Percentiles rank a stretch among this genome's conserved stretches.
These are phyloP conservation scores for Sarcophaga variegata DNA, from an alignment of 2,888 invertebrate species.

Conservation along the genomic window DNA sequence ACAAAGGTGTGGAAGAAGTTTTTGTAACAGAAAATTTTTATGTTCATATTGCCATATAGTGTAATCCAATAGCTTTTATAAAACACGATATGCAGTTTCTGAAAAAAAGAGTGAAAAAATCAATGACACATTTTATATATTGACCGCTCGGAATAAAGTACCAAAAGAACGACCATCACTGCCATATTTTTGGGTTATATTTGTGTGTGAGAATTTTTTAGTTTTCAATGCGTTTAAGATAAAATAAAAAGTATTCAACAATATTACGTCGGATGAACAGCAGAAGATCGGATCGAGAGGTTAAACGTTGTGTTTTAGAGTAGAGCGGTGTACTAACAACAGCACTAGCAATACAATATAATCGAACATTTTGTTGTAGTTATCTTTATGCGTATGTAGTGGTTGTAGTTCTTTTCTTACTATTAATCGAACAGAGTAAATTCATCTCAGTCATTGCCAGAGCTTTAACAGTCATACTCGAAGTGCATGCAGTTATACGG, in stretches of 20 bases:
- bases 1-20: no score
- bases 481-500: constrained; percentile 51
- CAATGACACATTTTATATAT: no score
- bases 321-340: not conserved
- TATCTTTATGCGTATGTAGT: constrained; percentile 21
- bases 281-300: constrained; percentile 31
- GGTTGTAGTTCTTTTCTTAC: constrained; percentile 4
- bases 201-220: constrained; percentile 24
- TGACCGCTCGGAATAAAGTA: not conserved
- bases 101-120: no score
- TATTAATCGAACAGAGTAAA: constrained; percentile 39
- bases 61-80: no score
- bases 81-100: no score
- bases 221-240: constrained; percentile 55
- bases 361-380: not conserved
- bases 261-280: constrained; percentile 39
- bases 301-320: constrained; percentile 16
- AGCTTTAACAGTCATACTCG: constrained; percentile 67
- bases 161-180: not conserved
- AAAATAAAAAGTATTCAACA: constrained; percentile 40
- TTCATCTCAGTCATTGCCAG: constrained; percentile 70
- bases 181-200: not conserved
- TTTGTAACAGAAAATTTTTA: no score
- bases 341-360: not conserved
- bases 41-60: no score